Percentiles rank a stretch among this genome's conserved stretches.
These are phyloP conservation scores for Nineta flava DNA, from an alignment of 2,888 invertebrate species.

Conservation along the genomic window DNA sequence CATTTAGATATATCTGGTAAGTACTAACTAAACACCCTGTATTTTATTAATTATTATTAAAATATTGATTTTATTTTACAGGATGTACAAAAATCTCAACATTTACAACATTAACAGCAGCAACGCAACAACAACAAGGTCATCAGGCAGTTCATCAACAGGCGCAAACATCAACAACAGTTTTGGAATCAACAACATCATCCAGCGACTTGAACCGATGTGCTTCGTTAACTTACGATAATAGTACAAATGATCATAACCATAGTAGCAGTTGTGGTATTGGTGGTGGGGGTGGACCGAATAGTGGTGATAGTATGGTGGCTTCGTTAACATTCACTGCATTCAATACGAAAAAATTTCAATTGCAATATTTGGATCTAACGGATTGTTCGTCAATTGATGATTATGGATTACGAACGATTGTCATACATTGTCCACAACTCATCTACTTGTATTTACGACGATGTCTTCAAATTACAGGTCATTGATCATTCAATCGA, in stretches of 20 bases:
- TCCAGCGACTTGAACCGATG: no score
- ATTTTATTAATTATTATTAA: background rate
- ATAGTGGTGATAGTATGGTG: no score
- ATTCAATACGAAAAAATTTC: conserved; percentile 30
- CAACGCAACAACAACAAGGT: conserved; percentile 22
- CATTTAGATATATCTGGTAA: conserved; percentile 74
- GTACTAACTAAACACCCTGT: conserved; percentile 9
- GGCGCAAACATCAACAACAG: no score
- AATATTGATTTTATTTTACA: conserved; percentile 20
- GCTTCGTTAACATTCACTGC: no score
- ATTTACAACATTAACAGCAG: conserved; percentile 47
- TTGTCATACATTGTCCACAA: conserved; percentile 76
- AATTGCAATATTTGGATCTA: conserved; percentile 72
- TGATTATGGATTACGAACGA: conserved; percentile 67
- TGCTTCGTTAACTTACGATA: no score
- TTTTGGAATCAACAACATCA: no score
- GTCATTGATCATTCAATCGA: no score
- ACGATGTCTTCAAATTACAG: conserved; percentile 76
- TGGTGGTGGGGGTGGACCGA: no score
- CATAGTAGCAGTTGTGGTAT: no score
- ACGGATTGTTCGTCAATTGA: conserved; percentile 77
- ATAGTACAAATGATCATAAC: no score
- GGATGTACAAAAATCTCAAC: conserved; percentile 65
- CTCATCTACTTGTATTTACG: conserved; percentile 75
- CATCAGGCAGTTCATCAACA: no score